Evolutionary conservation across 1,140 invertebrate species (phyloP).

Genomic region (Brachionus sp.): DNA sequence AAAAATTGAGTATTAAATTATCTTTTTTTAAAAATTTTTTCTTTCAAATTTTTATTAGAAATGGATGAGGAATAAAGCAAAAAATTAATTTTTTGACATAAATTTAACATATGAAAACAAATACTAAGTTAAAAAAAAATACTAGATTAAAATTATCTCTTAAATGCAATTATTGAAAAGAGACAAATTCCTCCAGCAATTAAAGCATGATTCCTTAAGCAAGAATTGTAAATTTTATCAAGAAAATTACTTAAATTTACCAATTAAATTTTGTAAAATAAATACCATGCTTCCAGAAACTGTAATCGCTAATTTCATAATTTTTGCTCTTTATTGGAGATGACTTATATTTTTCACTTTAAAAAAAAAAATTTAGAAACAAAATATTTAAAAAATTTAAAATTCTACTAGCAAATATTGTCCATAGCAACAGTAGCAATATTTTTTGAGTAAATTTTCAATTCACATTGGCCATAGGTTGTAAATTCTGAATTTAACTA

Average conservation of each 20-base stretch:
- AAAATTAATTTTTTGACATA: background rate
- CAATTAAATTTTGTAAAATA: conserved; percentile 1
- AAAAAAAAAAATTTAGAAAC: background rate
- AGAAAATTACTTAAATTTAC: background rate
- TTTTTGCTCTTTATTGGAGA: background rate
- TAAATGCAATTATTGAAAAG: background rate
- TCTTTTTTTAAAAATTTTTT: background rate
- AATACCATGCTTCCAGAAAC: conserved; percentile 15
- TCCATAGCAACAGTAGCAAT: background rate
- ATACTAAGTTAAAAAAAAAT: background rate
- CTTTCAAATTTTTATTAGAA: background rate
- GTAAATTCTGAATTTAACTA: conserved; percentile 22
- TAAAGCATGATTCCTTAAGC: background rate
- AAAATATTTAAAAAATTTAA: background rate
- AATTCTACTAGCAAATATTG: background rate
- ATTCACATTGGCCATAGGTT: conserved; percentile 21
- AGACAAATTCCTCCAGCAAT: background rate
- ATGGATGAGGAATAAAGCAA: background rate
- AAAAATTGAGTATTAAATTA: background rate
- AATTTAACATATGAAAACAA: background rate
- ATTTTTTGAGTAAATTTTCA: conserved; percentile 9
- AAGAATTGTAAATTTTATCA: background rate
- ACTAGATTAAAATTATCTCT: background rate
- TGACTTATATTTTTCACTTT: background rate
- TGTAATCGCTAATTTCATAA: conserved; percentile 19